Evolutionary conservation across 2,113 vertebrate genomes (phyloP).

Genomic region (Xenus cinereus): DNA sequence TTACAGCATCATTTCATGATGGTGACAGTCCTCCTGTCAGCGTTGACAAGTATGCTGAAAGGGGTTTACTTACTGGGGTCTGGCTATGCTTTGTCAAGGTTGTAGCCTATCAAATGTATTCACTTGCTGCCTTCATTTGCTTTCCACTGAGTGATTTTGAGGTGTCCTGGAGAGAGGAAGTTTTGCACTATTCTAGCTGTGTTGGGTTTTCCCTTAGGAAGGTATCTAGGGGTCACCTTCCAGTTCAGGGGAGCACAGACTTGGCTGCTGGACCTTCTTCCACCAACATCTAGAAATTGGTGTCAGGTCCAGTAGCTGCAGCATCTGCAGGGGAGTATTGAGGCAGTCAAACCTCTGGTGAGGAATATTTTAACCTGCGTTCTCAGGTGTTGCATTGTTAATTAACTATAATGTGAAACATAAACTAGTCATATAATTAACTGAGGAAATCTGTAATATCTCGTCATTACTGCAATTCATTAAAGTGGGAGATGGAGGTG

Average conservation of each 20-base stretch:
- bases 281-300: background rate
- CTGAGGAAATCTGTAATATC: background rate
- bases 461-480: background rate
- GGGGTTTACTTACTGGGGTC: background rate
- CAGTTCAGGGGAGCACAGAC: rapidly evolving
- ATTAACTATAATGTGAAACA: background rate
- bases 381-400: background rate
- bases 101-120: background rate
- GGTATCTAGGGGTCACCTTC: background rate
- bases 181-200: background rate
- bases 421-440: slow-evolving; percentile 1
- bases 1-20: background rate
- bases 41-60: background rate
- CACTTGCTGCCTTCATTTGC: background rate
- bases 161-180: background rate
- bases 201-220: background rate
- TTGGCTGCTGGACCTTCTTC: background rate
- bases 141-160: background rate
- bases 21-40: background rate
- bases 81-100: background rate
- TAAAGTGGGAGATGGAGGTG: background rate
- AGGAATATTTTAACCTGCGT: background rate
- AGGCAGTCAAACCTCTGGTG: background rate
- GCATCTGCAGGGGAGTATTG: background rate
- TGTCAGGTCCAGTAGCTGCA: background rate